Evolutionary conservation across 64 coral and sea anemone species (phyloP).

Genomic region (Porites lutea): DNA sequence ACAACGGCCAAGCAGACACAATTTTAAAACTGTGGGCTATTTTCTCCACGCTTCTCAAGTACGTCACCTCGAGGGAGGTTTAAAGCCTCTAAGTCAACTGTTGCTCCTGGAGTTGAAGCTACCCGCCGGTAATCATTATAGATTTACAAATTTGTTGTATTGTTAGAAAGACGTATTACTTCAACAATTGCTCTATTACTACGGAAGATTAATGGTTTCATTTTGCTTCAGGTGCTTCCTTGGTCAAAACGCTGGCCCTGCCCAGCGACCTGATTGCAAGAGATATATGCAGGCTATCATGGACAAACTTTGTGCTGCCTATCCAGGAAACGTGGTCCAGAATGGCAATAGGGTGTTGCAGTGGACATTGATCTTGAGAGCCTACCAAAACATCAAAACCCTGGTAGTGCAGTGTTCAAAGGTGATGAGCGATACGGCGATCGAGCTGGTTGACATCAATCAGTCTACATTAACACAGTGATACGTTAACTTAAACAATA

Average conservation of each 20-base stretch:
- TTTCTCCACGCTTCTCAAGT: background rate
- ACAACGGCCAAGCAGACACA: background rate
- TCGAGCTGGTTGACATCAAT: conserved; percentile 66
- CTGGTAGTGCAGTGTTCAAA: background rate
- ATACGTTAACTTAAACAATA: background rate
- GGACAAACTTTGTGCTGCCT: background rate
- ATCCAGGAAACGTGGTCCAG: background rate
- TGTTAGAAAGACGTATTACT: no score
- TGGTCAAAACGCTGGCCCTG: conserved; percentile 49
- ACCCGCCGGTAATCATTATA: background rate
- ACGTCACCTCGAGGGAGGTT: background rate
- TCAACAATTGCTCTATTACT: no score
- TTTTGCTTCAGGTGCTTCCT: conserved; percentile 59
- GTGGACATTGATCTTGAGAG: background rate
- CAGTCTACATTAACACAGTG: conserved; percentile 38
- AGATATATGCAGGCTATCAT: conserved; percentile 65
- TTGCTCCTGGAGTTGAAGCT: background rate
- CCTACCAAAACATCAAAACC: conserved; percentile 14
- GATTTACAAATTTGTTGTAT: no score
- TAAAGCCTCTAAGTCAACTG: background rate
- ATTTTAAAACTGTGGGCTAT: conserved; percentile 2
- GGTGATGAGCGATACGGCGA: conserved; percentile 16
- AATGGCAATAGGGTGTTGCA: background rate
- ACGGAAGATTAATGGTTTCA: background rate
- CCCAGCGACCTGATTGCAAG: conserved; percentile 59